These are phyloP conservation scores for Zonitis immaculata DNA, from an alignment of 2,888 invertebrate species.

Conservation along the genomic window DNA sequence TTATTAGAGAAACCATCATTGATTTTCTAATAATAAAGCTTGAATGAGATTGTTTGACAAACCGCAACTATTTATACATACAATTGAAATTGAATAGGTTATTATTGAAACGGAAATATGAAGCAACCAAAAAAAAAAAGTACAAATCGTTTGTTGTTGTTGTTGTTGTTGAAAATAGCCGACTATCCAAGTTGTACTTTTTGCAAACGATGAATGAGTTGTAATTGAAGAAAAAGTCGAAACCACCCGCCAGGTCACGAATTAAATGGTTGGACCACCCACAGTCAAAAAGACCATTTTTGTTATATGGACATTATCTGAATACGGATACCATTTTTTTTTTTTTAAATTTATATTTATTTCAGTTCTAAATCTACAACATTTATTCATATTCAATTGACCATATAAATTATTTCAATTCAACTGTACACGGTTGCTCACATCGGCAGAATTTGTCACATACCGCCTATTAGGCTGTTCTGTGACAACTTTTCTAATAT, in stretches of 20 bases:
- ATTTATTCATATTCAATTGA: too few relatives aligned
- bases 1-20: too few relatives aligned
- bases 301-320: background rate
- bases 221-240: constrained; percentile 3
- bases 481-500: too few relatives aligned
- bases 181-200: background rate
- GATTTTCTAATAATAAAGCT: too few relatives aligned
- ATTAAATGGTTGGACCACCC: constrained; percentile 1
- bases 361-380: background rate
- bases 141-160: background rate
- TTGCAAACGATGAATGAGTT: background rate
- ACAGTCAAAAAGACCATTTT: background rate
- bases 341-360: background rate
- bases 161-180: background rate
- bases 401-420: background rate
- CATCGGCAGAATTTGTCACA: too few relatives aligned
- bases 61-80: too few relatives aligned
- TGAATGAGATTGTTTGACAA: too few relatives aligned
- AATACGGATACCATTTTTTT: background rate
- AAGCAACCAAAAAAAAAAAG: background rate
- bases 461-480: too few relatives aligned
- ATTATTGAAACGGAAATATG: too few relatives aligned
- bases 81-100: too few relatives aligned
- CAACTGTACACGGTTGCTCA: too few relatives aligned
- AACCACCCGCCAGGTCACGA: constrained; percentile 1